A percentile compares a stretch with the other conserved stretches of the same genome.
Evolutionary conservation across 1,140 invertebrate species (phyloP).

Genomic region (Argopecten irradians): DNA sequence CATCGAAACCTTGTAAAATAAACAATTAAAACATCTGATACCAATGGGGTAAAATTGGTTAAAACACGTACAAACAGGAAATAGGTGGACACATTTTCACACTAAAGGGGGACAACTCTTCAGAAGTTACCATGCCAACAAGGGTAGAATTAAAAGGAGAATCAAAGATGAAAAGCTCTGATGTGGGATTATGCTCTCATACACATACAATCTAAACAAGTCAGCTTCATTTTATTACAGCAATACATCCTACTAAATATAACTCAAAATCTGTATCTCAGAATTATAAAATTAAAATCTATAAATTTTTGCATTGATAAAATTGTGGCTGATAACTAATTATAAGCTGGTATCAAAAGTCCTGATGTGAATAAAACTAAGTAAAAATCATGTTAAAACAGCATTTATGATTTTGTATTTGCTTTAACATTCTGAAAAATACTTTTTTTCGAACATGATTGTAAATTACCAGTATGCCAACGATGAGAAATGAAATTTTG

Average conservation of each 20-base stretch:
- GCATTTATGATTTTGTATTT: too few relatives aligned
- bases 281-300: neutral
- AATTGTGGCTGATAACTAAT: neutral
- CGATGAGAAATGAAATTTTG: too few relatives aligned
- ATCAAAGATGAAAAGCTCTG: neutral
- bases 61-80: neutral
- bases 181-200: neutral
- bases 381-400: too few relatives aligned
- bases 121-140: neutral
- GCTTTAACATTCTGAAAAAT: too few relatives aligned
- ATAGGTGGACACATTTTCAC: neutral
- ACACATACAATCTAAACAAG: neutral
- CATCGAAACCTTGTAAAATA: neutral
- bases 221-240: neutral
- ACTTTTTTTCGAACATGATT: too few relatives aligned
- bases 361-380: too few relatives aligned
- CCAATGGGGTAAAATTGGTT: neutral
- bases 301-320: neutral
- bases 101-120: conserved; percentile 6
- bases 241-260: neutral
- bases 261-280: neutral
- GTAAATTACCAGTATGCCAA: too few relatives aligned
- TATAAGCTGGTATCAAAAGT: neutral
- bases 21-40: neutral
- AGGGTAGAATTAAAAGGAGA: neutral